Evolutionary conservation across 2,113 vertebrate species (phyloP).

Genomic region (Pogonocichla stellata): DNA sequence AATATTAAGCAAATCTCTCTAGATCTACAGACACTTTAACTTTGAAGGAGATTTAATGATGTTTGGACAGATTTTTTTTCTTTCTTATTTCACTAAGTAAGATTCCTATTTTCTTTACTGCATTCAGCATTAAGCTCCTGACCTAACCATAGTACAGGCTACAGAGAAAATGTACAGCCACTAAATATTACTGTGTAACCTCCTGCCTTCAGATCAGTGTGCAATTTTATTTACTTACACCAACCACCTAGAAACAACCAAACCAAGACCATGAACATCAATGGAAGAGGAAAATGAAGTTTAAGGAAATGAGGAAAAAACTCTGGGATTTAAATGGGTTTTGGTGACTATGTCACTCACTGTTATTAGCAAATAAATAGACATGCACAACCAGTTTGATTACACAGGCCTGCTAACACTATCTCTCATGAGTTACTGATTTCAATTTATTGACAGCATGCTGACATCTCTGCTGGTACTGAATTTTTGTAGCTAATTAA

Average conservation of each 20-base stretch:
- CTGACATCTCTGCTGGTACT: background rate
- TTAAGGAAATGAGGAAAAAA: background rate
- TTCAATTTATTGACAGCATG: background rate
- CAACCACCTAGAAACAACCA: background rate
- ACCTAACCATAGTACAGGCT: background rate
- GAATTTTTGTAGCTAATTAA: background rate
- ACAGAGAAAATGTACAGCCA: background rate
- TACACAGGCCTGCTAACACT: background rate
- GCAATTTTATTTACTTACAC: background rate
- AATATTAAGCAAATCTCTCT: background rate
- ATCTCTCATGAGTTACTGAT: background rate
- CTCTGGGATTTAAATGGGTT: background rate
- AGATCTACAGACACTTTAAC: background rate
- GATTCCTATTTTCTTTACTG: background rate
- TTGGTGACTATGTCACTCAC: background rate
- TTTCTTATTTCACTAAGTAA: background rate
- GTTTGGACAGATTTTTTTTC: background rate
- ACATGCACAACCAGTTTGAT: background rate
- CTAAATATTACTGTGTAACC: background rate
- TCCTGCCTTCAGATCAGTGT: background rate
- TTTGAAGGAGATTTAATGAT: background rate
- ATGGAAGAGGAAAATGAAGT: background rate
- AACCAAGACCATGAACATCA: background rate
- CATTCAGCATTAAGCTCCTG: background rate
- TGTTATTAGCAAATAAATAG: background rate